Evolutionary conservation across 2,888 invertebrate species (phyloP).

Genomic region (Polyploca ridens): DNA sequence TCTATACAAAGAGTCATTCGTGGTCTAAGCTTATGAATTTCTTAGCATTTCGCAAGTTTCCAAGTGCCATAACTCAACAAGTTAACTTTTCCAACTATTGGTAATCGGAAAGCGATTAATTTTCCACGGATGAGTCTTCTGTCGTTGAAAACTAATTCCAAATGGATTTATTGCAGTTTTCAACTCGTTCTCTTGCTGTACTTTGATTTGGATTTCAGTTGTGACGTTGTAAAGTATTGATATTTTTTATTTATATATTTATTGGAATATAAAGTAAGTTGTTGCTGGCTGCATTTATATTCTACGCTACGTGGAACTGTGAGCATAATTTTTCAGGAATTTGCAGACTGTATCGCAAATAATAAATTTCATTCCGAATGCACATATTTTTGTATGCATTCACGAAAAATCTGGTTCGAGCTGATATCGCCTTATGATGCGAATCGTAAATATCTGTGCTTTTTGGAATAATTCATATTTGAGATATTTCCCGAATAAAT

Average conservation of each 20-base stretch:
- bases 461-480: too few species aligned
- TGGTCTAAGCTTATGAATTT: conserved; percentile 21
- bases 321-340: conserved; percentile 13
- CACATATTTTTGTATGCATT: background rate
- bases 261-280: conserved; percentile 2
- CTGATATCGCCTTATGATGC: too few species aligned
- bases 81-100: conserved; percentile 60
- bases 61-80: conserved; percentile 62
- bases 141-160: conserved; percentile 68
- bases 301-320: conserved; percentile 1
- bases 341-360: conserved; percentile 12
- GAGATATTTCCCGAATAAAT: too few species aligned
- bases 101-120: conserved; percentile 68
- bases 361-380: conserved; percentile 13
- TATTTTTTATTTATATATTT: background rate
- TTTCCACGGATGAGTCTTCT: conserved; percentile 63
- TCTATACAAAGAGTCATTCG: conserved; percentile 6
- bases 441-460: too few species aligned
- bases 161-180: conserved; percentile 63
- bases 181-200: conserved; percentile 38
- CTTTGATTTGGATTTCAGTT: conserved; percentile 20
- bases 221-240: conserved; percentile 8
- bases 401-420: background rate
- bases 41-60: conserved; percentile 46
- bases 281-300: conserved; percentile 8